phyloP scores from a whole-genome alignment of 2,888 invertebrate genomes.

The Alsophila aescularia region DNA sequence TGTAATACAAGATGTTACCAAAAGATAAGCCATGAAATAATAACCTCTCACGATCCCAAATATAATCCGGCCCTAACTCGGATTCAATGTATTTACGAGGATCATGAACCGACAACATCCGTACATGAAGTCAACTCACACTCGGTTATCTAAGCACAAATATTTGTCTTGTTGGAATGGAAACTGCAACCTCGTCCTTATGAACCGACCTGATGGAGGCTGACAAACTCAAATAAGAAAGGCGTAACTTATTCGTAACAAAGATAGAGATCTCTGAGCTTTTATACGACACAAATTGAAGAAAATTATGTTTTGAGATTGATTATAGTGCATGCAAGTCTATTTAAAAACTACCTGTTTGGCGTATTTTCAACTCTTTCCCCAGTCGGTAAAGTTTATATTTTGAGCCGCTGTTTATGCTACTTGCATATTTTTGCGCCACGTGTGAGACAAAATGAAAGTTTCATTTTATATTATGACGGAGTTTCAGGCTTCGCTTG shows the following conservation, averaged over 20 bases:
- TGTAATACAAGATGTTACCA: no score
- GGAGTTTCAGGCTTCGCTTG: constrained; percentile 29
- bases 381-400: constrained; percentile 1
- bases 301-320: constrained; percentile 14
- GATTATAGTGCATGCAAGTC: constrained; percentile 21
- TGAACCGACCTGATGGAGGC: background rate
- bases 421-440: constrained; percentile 22
- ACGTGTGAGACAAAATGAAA: constrained; percentile 33
- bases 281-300: constrained; percentile 21
- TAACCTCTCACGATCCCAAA: no score
- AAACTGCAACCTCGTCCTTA: no score
- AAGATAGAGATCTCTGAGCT: constrained; percentile 2
- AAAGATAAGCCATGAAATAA: no score
- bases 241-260: constrained; percentile 1
- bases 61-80: no score
- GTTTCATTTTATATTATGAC: constrained; percentile 45
- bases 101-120: no score
- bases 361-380: constrained; percentile 7
- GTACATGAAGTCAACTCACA: no score
- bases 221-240: background rate
- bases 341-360: background rate
- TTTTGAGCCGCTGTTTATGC: background rate
- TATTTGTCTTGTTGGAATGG: no score
- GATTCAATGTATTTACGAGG: no score
- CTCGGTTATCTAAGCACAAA: no score